phyloP scores from a whole-genome alignment of 2,797 vertebrate genomes.

The Aeoliscus strigatus region DNA sequence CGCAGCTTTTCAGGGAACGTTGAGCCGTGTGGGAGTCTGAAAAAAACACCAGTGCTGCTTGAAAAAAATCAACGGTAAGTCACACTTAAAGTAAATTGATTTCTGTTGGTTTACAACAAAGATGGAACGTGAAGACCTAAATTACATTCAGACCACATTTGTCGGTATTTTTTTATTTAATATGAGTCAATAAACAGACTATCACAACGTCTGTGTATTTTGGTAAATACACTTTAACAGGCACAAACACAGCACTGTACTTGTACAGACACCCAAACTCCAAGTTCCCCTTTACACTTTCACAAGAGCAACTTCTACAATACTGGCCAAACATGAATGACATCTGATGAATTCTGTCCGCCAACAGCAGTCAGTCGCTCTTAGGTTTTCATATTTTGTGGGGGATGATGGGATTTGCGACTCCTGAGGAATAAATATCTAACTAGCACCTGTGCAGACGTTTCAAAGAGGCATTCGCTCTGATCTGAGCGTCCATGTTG shows the following conservation, averaged over 20 bases:
- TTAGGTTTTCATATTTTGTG: neutral
- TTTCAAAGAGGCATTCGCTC: conserved; percentile 14
- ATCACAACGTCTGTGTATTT: conserved; percentile 34
- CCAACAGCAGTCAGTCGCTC: neutral
- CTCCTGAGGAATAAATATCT: conserved; percentile 28
- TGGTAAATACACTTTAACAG: conserved; percentile 43
- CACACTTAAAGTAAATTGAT: no score
- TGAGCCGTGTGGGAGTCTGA: neutral
- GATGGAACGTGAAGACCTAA: no score
- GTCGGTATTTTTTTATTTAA: conserved; percentile 52
- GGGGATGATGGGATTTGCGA: conserved; percentile 24
- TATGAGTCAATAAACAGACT: conserved; percentile 41
- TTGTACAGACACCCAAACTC: conserved; percentile 37
- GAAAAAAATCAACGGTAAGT: no score
- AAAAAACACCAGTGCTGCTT: no score
- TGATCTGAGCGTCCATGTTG: conserved; percentile 6
- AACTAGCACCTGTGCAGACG: conserved; percentile 40
- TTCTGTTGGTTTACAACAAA: no score
- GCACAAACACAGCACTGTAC: conserved; percentile 41
- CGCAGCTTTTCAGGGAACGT: conserved; percentile 5
- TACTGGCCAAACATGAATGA: conserved; percentile 29
- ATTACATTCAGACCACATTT: conserved; percentile 26
- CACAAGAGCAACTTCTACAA: conserved; percentile 21
- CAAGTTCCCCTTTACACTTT: conserved; percentile 26
- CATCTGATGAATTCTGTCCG: neutral